Evolutionary conservation across 2,113 vertebrate genomes (phyloP).

Genomic region (Brachypteracias leptosomus): DNA sequence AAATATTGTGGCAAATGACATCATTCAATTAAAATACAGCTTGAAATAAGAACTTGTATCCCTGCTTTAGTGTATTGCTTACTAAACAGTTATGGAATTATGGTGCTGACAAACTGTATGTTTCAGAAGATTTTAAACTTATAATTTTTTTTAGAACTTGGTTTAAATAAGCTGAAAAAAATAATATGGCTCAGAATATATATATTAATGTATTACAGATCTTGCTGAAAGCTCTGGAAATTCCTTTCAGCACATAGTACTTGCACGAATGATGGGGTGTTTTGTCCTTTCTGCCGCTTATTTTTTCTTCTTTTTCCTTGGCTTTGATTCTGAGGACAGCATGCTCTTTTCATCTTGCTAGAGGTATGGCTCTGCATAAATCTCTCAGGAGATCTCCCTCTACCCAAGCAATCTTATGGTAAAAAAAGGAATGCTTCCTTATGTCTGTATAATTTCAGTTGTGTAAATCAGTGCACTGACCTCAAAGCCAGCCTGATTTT

Average conservation of each 20-base stretch:
- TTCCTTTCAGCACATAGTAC: not conserved
- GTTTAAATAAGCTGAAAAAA: not conserved
- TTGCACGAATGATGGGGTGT: slow-evolving; percentile 3
- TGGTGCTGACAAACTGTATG: not conserved
- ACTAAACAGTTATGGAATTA: not conserved
- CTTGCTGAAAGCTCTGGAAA: slow-evolving; percentile 31
- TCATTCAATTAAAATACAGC: not conserved
- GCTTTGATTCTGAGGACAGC: slow-evolving; percentile 68
- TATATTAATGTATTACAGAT: not conserved
- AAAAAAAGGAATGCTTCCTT: slow-evolving; percentile 12
- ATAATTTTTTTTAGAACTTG: not conserved
- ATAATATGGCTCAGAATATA: not conserved
- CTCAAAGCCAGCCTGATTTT: slow-evolving; percentile 23
- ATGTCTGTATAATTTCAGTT: slow-evolving; percentile 50
- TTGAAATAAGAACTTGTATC: not conserved
- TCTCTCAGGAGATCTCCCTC: slow-evolving; percentile 56
- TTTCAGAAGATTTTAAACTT: not conserved
- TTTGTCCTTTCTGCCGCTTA: slow-evolving; percentile 50
- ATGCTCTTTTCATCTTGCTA: slow-evolving; percentile 66
- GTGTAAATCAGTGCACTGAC: slow-evolving; percentile 48
- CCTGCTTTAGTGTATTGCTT: not conserved
- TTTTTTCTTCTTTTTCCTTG: slow-evolving; percentile 43
- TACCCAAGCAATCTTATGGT: slow-evolving; percentile 25
- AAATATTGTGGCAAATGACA: not conserved
- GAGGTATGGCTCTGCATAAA: slow-evolving; percentile 67